Evolutionary conservation across 1,140 invertebrate species (phyloP).

Genomic region (Drosophila lini): DNA sequence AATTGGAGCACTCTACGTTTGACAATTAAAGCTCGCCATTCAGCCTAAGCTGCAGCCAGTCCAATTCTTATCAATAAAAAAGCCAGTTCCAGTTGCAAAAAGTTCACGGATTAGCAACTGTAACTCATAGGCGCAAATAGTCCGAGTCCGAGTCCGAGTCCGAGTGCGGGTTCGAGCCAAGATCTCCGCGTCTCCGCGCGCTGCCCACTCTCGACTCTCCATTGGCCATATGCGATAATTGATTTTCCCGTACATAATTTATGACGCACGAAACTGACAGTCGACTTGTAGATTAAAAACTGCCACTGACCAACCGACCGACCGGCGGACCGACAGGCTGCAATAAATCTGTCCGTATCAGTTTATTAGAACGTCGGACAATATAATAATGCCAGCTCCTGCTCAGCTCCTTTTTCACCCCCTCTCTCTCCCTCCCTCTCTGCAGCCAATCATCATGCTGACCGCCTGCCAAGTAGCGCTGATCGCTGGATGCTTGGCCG

Average conservation of each 20-base stretch:
- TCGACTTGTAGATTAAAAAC: constrained; percentile 71
- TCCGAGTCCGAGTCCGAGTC: constrained; percentile 19
- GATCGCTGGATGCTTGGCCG: constrained; percentile 39
- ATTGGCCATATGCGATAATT: constrained; percentile 75
- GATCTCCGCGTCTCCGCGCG: constrained; percentile 31
- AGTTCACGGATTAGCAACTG: constrained; percentile 70
- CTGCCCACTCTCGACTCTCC: constrained; percentile 34
- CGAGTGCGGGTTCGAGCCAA: constrained; percentile 17
- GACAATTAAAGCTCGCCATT: constrained; percentile 56
- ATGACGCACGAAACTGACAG: constrained; percentile 80
- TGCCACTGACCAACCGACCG: constrained; percentile 57
- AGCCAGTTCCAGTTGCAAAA: constrained; percentile 56
- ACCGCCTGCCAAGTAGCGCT: constrained; percentile 54
- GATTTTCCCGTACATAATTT: constrained; percentile 83
- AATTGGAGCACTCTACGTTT: constrained; percentile 54
- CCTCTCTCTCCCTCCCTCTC: not conserved
- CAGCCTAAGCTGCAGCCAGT: constrained; percentile 28
- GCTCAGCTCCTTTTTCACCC: constrained; percentile 17
- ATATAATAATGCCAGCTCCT: constrained; percentile 51
- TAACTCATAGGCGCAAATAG: constrained; percentile 19
- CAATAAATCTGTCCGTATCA: constrained; percentile 74
- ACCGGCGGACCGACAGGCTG: constrained; percentile 53
- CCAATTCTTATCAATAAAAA: constrained; percentile 71
- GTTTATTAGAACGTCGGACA: constrained; percentile 61
- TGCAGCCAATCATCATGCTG: constrained; percentile 58